phyloP scores from a whole-genome alignment of 2,113 vertebrate species.

The Chaetodon auriga region DNA sequence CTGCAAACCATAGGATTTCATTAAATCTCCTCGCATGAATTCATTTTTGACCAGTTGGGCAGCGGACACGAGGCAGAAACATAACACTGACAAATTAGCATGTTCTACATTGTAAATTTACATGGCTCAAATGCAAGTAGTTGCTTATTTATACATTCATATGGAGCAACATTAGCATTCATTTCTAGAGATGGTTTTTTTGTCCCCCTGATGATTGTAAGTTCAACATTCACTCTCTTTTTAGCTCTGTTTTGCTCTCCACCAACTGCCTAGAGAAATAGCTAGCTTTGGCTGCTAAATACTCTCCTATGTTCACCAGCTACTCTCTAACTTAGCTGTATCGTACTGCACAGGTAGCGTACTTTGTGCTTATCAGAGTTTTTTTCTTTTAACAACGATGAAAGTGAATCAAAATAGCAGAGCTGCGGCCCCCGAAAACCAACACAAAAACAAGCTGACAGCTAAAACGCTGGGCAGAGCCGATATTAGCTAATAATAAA shows the following conservation, averaged over 20 bases:
- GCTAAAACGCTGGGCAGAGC: background rate
- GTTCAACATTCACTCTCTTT: background rate
- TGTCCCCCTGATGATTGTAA: too few relatives aligned
- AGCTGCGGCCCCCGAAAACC: background rate
- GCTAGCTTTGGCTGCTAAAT: background rate
- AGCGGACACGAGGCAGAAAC: background rate
- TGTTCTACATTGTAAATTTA: background rate
- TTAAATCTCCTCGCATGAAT: background rate
- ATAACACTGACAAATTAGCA: background rate
- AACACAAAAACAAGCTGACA: slow-evolving; percentile 4
- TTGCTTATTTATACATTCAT: background rate
- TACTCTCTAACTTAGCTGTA: too few relatives aligned
- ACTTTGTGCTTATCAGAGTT: background rate
- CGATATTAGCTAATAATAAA: background rate
- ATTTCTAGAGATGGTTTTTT: background rate
- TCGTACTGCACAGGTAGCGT: background rate
- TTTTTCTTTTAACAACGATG: background rate
- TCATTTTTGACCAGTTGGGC: background rate
- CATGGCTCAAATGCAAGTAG: background rate
- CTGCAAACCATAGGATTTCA: background rate
- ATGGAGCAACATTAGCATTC: background rate
- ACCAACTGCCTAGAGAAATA: background rate
- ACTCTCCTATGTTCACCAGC: background rate
- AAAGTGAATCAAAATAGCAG: background rate
- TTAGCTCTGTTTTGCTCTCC: background rate